phyloP scores from a whole-genome alignment of 1,140 invertebrate genomes.

The Macrocentrus cingulum region DNA sequence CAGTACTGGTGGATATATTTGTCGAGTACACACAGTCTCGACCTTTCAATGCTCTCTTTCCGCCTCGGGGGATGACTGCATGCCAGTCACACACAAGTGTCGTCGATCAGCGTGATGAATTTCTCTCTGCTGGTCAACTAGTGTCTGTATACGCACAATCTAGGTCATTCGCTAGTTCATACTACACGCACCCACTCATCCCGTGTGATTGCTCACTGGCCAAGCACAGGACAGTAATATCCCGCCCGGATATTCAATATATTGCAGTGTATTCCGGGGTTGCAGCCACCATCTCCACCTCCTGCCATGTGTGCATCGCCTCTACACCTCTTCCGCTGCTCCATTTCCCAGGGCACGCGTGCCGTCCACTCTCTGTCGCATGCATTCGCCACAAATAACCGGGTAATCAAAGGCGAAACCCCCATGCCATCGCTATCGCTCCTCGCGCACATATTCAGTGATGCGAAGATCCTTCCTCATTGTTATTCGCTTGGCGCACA shows the following conservation, averaged over 20 bases:
- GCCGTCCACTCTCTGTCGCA: constrained; percentile 17
- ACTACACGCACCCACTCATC: constrained; percentile 19
- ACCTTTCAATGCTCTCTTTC: constrained; percentile 5
- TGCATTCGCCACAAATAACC: constrained; percentile 12
- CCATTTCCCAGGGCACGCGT: constrained; percentile 19
- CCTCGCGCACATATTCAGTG: constrained; percentile 5
- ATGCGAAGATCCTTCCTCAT: constrained; percentile 25
- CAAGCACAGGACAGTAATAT: too few relatives aligned
- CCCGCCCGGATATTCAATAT: too few relatives aligned
- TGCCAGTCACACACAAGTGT: background rate
- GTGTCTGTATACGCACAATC: constrained; percentile 8
- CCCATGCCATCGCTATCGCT: background rate
- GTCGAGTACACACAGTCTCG: constrained; percentile 11
- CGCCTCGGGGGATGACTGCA: too few relatives aligned
- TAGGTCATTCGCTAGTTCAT: constrained; percentile 26
- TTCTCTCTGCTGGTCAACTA: background rate
- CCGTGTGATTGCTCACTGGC: constrained; percentile 15
- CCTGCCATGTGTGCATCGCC: too few relatives aligned
- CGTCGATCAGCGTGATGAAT: constrained; percentile 4
- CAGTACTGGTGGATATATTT: background rate
- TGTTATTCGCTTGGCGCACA: constrained; percentile 22
- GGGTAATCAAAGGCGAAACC: constrained; percentile 4
- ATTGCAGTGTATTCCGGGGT: too few relatives aligned
- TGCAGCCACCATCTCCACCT: too few relatives aligned
- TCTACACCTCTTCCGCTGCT: background rate